Percentiles rank a stretch among this genome's conserved stretches.
Conservation (phyloP, 2,797 vertebrate genomes). For the Hypotaenidia okinawae region DNA sequence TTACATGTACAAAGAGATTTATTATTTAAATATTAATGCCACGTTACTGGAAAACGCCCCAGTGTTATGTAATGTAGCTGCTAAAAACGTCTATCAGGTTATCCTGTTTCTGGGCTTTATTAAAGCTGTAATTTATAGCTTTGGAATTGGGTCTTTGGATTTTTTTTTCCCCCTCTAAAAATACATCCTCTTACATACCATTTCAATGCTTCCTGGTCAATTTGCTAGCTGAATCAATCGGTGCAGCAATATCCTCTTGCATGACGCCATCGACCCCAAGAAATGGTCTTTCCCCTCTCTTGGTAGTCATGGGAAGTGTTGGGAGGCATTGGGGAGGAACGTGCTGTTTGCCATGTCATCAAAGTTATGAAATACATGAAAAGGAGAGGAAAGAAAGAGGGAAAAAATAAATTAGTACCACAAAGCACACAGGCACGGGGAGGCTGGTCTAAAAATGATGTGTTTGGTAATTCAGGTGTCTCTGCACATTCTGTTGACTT, state of each 20-base stretch:
- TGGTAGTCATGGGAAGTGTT: not conserved
- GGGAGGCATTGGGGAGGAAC: not conserved
- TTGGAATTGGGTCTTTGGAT: not conserved
- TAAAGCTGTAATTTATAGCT: not conserved
- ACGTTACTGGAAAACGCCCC: not conserved
- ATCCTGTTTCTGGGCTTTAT: not conserved
- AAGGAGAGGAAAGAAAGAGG: not conserved
- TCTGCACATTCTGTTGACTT: not conserved
- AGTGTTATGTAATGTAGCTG: not conserved
- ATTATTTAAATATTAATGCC: constrained; percentile 17
- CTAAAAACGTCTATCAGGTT: not conserved
- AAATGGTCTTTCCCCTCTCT: not conserved
- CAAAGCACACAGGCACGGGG: fast-evolving
- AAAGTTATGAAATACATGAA: not conserved
- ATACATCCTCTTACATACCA: not conserved
- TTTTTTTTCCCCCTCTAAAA: not conserved
- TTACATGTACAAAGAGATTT: constrained; percentile 3
- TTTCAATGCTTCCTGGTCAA: not conserved
- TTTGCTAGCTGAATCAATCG: constrained; percentile 1
- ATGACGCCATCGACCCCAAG: not conserved
- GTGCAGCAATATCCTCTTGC: not conserved
- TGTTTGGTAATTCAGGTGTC: fast-evolving
- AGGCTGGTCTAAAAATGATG: not conserved
- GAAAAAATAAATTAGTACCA: no score
- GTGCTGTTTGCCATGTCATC: not conserved